Evolutionary conservation across 2,113 vertebrate species (phyloP), one percentile per base, ranked within the genome.

Genomic region (Chloropsis cyanopogon): DNA sequence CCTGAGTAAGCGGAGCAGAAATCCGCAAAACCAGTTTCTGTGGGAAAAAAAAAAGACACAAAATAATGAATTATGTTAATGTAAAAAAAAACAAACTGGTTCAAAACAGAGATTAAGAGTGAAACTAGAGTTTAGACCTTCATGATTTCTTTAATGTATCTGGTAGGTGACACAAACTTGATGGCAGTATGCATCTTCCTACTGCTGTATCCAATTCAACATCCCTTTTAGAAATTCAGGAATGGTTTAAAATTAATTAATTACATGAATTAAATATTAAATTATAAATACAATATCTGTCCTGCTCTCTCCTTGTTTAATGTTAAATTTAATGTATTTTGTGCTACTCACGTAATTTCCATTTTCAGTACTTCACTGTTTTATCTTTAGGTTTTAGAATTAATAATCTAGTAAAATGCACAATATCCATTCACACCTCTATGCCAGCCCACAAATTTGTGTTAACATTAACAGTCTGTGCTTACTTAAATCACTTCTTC

Each of bases 11-110:
- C 23, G 92, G 86, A 60, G 53, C 66, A 80, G 92, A 96, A 94
- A 97, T 90, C 47, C 18, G 4, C 46, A 97, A 52, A 77, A 20
- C 79, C 49, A 96, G 70, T 96, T 97, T 96, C 96, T 97, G 73
- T 82, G 75, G 41, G n/a, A 35, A 72, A 85, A 69, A 69, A 80
- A 20, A 68, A 19, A 37, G 37, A 90, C 23, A 77, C 3, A 87
- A 91, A 86, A 39, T 14, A 88, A 88, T 39, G 3, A 94, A 75
- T 72, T 22, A 61, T 56, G 8, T 37, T 64, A 79, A 59, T 24
- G 49, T 60, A 7, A 54, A 52, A 79, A 75, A 73, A 41, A 13
- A 60, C 23, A 8, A 18, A 66, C 1, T 12, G 41, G 9, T 35
- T 92, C 44, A 65, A 84, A 88, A 64, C 6, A 72, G 44, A 65